Conservation (phyloP, 2,888 invertebrate species). For the Aspidiotus rigidus region DNA sequence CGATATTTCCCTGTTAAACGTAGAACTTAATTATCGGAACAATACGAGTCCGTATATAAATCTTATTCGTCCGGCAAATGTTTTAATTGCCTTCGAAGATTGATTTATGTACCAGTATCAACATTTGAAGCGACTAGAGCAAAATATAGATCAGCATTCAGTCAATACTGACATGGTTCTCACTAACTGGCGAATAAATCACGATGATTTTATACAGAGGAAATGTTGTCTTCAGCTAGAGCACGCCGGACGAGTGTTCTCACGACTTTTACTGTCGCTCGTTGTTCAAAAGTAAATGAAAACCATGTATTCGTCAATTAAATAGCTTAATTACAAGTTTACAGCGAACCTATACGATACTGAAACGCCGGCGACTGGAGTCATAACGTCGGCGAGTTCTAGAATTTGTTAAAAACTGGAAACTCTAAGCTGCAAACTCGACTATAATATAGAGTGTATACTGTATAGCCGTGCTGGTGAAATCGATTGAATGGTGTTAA, state of each 20-base stretch:
- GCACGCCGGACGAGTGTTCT: conserved; percentile 26
- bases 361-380: background rate
- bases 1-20: conserved; percentile 27
- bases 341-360: background rate
- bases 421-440: too few relatives aligned
- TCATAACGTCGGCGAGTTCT: background rate
- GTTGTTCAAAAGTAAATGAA: conserved; percentile 7
- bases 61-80: conserved; percentile 33
- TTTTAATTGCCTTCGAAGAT: conserved; percentile 31
- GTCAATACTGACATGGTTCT: conserved; percentile 33
- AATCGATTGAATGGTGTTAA: too few relatives aligned
- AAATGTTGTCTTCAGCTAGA: conserved; percentile 15
- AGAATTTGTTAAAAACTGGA: too few relatives aligned
- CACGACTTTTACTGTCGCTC: conserved; percentile 30
- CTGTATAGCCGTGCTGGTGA: too few relatives aligned
- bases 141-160: conserved; percentile 33
- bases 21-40: conserved; percentile 16
- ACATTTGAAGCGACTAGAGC: conserved; percentile 31
- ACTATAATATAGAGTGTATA: too few relatives aligned
- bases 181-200: conserved; percentile 31
- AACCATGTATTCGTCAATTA: conserved; percentile 13
- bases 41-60: conserved; percentile 25
- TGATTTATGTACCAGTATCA: conserved; percentile 25
- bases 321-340: conserved; percentile 8
- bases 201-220: conserved; percentile 18